Base-by-base conservation (phyloP, 2,888 invertebrate genomes). In the Drosophila colorata region DNA sequence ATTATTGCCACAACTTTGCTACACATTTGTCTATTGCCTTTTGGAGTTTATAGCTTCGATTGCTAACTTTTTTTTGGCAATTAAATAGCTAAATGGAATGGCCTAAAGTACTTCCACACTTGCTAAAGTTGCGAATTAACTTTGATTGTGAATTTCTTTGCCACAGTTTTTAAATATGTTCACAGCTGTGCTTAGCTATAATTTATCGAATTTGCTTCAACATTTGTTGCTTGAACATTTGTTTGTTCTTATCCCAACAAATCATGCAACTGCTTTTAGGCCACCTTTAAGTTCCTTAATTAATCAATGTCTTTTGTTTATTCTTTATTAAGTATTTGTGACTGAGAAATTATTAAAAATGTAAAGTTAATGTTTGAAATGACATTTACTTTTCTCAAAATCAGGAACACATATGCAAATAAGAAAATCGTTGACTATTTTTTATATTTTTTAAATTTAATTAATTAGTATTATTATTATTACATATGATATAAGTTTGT, bases 1-100 rank as follows among this genome's bases (percentile, higher is more conserved):
- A 63, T 69, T 80, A 74, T 74, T 74, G 35, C 70, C 33, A 37
- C 44, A 69, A 49, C 43, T 56, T 74, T 74, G 47, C 41, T 31
- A 40, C 53, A 53, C 57, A 35, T 56, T 47, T 51, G 51, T 56
- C 48, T 67, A 49, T 49, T 49, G 52, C 43, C 43, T 37, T 16
- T 33, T 33, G 4, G 6, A 35, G 8, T 41, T 47, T 28, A 37
- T 9, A 9, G n/a, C 5, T 43, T 28, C 20, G 11, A 31, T 68
- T 57, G 31, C 40, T 16, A 38, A 43, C 33, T 4, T 14, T 23
- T n/a, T 59, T 41, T 43, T 14, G 16, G 48, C 58, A 23, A 56
- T 46, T 18, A 35, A 25, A 16, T 25, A 28, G 18, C n/a, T 23
- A 23, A 14, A 44, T 23, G 2, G 23, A 33, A 23, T 41, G 13